Conservation (phyloP, 2,888 invertebrate genomes). For the Hirudinaria manillensis region DNA sequence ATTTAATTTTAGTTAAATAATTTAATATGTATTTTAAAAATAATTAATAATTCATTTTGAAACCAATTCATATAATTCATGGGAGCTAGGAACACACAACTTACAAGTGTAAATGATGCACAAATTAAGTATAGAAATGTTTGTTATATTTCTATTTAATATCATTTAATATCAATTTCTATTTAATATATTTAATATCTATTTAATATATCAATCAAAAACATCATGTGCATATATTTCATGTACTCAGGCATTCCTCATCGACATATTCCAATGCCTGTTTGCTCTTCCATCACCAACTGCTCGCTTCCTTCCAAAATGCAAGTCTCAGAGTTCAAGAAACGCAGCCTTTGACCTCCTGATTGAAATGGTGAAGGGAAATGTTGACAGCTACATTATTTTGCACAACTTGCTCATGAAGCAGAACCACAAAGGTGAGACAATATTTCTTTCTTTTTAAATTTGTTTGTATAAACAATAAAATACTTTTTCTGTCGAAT, state of each 20-base stretch:
- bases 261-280: constrained; percentile 73
- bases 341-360: constrained; percentile 84
- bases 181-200: not conserved
- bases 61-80: no score
- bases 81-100: no score
- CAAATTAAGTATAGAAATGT: no score
- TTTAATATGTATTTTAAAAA: no score
- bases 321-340: constrained; percentile 79
- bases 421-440: constrained; percentile 63
- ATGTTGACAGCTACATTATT: constrained; percentile 76
- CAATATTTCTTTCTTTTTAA: not conserved
- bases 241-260: constrained; percentile 27
- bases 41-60: no score
- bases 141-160: no score
- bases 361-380: constrained; percentile 77
- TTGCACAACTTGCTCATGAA: constrained; percentile 75
- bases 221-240: not conserved
- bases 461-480: not conserved
- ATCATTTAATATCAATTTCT: not conserved
- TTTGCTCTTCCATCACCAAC: constrained; percentile 83
- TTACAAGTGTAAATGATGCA: no score
- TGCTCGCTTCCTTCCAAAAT: constrained; percentile 77
- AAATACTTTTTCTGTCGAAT: not conserved
- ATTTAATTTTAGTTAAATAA: no score
- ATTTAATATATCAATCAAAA: no score